A percentile compares a stretch with the other conserved stretches of the same genome.
Conservation (phyloP, 2,113 vertebrate genomes). For the Callipepla squamata region DNA sequence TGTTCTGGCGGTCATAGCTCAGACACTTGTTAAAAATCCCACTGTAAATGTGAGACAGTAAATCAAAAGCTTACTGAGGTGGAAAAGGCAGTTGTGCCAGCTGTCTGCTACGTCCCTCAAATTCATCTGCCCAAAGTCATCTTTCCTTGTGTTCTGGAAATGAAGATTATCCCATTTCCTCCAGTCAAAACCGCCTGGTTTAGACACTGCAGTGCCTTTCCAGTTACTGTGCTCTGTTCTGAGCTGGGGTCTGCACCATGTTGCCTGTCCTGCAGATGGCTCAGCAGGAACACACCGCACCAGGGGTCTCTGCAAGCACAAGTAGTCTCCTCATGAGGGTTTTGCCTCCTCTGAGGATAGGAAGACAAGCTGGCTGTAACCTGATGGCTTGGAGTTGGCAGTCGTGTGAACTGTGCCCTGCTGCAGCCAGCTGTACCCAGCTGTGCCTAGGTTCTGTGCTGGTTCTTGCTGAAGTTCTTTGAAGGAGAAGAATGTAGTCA, state of each 20-base stretch:
- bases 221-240: not conserved
- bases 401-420: not conserved
- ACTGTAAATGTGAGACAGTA: not conserved
- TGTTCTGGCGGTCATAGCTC: not conserved
- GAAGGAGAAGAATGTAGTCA: not conserved
- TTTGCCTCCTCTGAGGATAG: not conserved
- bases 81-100: not conserved
- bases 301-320: rapidly evolving
- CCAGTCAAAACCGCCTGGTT: not conserved
- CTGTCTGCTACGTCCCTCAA: not conserved
- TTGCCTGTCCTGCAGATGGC: not conserved
- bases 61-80: not conserved
- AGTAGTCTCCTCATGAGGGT: not conserved
- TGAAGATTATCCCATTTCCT: not conserved
- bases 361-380: not conserved
- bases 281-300: not conserved
- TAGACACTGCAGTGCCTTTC: not conserved
- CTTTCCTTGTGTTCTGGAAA: not conserved
- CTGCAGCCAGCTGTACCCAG: not conserved
- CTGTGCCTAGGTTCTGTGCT: not conserved
- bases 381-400: not conserved
- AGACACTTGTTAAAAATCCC: not conserved
- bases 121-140: not conserved
- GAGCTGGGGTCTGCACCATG: not conserved
- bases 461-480: not conserved